Evolutionary conservation across 2,797 vertebrate species (phyloP), one percentile per base, ranked within the genome.

Genomic region (Pteropus rufus): DNA sequence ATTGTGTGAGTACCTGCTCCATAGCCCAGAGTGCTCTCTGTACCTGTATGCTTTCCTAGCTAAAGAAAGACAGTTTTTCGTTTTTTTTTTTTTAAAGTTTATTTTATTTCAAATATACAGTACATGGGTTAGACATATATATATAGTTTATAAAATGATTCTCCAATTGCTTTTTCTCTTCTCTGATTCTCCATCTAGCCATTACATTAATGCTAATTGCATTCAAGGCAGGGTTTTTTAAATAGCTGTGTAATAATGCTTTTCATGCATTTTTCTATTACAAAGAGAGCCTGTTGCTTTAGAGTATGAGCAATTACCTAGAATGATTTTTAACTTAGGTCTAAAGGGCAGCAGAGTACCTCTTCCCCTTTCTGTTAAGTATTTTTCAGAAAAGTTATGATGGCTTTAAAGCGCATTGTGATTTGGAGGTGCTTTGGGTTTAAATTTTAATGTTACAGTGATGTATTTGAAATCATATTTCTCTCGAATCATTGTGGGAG

Each of bases 1-100:
- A 99, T 99, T 72, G 99, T 99, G 99, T 99, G 98, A 99, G 99
- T 99, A 54, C 2, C 62, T 1, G 0, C 1, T 34, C 7, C 21
- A 10, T 7, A 5, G 1, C 0, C 0, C 52, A 44, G 2, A 7
- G 11, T 18, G 19, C 12, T 1, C 14, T 34, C 26, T 21, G 0
- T 0, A 0, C 7, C 24, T 56, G 0, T 34, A 1, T 62, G 76
- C n/a, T 52, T 2, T 39, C 39, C 1, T 8, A 18, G 46, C 60
- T 84, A 21, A 19, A 34, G 31, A 49, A 84, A n/a, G 24, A 24
- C 41, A 26, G 46, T 46, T 46, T 46, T 46, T 36, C 41, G 6
- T 8, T 41, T 46, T 14, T 46, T 46, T 46, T 46, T 49, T 49
- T 49, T 49, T 49, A 1, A 49, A 49, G 15, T 49, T 49, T 49